Conservation (phyloP, 2,797 vertebrate species). For the Chelonia mydas region DNA sequence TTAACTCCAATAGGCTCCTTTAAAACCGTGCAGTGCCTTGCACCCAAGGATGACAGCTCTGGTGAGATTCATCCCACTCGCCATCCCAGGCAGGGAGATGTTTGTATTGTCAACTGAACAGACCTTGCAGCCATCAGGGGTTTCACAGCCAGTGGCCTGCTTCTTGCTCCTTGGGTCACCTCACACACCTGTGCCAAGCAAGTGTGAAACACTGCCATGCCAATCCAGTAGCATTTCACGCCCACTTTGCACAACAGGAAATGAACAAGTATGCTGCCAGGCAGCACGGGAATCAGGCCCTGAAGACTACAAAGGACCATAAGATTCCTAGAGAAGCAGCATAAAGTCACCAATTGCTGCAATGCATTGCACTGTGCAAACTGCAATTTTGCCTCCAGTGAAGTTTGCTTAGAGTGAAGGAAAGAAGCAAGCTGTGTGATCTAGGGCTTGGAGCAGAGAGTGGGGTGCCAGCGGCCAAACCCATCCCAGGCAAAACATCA, state of each 20-base stretch:
- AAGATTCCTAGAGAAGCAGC: background rate
- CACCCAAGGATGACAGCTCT: background rate
- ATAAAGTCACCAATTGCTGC: background rate
- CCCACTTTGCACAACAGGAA: accelerated
- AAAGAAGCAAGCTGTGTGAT: background rate
- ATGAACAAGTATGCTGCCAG: accelerated
- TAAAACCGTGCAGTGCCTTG: background rate
- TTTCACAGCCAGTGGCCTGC: accelerated
- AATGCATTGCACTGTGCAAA: background rate
- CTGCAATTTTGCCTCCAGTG: background rate
- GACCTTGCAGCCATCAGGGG: accelerated
- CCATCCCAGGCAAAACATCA: background rate
- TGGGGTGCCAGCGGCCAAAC: background rate
- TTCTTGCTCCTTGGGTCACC: background rate
- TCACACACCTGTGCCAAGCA: accelerated
- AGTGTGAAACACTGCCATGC: background rate
- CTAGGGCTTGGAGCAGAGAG: background rate
- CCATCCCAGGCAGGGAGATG: background rate
- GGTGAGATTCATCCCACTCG: accelerated
- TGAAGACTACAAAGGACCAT: background rate
- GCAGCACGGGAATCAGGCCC: background rate
- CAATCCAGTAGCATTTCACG: background rate
- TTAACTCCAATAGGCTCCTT: slow-evolving; percentile 35
- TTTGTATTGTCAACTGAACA: background rate
- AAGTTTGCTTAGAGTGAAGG: background rate